These are phyloP conservation scores for Agriopis aurantiaria DNA, from an alignment of 2,888 invertebrate species.

Conservation along the genomic window DNA sequence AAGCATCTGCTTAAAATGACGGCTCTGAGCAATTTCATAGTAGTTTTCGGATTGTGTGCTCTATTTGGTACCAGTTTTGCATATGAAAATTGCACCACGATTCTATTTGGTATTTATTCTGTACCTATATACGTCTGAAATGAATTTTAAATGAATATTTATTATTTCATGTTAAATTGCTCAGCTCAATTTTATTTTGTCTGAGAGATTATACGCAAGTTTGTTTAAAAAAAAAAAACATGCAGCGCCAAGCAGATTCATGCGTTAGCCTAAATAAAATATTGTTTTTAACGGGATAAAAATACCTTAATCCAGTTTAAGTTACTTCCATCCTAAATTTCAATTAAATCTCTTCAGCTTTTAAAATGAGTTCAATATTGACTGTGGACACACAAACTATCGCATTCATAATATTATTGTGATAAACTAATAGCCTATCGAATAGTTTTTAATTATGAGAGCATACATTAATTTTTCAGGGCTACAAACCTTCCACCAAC, in stretches of 20 bases:
- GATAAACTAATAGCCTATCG: neutral
- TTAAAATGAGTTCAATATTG: too few relatives aligned
- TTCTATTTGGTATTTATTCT: neutral
- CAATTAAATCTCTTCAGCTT: too few relatives aligned
- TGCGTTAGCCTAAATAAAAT: too few relatives aligned
- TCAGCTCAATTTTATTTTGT: too few relatives aligned
- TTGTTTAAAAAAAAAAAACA: neutral
- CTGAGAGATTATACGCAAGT: too few relatives aligned
- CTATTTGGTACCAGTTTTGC: neutral
- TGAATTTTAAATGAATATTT: too few relatives aligned
- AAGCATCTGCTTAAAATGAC: neutral
- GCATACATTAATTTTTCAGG: neutral
- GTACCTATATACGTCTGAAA: neutral
- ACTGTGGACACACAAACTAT: too few relatives aligned
- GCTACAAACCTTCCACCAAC: neutral
- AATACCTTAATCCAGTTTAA: too few relatives aligned
- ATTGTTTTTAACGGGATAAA: too few relatives aligned
- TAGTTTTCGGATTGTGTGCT: conserved; percentile 1
- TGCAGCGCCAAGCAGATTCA: neutral
- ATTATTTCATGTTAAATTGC: too few relatives aligned
- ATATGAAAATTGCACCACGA: neutral
- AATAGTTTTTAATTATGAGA: neutral
- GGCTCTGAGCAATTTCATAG: neutral
- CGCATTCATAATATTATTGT: too few relatives aligned
- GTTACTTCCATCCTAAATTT: too few relatives aligned